These are phyloP conservation scores for Listrodromus nycthemerus DNA, from an alignment of 2,888 invertebrate genomes.

Conservation along the genomic window DNA sequence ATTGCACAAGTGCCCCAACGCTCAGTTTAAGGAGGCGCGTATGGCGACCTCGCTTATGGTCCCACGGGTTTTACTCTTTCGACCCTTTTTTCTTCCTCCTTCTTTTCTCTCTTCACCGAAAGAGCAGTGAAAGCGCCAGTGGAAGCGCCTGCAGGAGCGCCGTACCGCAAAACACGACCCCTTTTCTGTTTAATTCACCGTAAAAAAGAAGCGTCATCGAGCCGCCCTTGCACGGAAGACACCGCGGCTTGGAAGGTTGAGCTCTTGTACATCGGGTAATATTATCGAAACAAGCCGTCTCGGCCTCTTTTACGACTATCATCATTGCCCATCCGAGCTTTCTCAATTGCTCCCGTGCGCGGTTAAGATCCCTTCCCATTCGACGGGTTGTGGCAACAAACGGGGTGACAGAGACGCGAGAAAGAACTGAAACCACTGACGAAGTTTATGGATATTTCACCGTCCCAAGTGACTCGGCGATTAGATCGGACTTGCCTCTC, in stretches of 20 bases:
- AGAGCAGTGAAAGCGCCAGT: background rate
- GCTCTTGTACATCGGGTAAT: conserved; percentile 57
- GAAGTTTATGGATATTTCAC: conserved; percentile 42
- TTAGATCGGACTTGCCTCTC: conserved; percentile 42
- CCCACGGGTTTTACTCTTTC: conserved; percentile 32
- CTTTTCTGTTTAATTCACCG: conserved; percentile 74
- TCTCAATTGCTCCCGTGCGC: conserved; percentile 26
- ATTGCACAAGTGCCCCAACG: conserved; percentile 73
- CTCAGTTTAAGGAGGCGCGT: conserved; percentile 69
- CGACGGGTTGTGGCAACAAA: background rate
- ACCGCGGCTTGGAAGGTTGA: conserved; percentile 13
- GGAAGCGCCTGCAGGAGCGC: conserved; percentile 34
- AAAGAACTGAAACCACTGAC: background rate
- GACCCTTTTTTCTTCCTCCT: background rate
- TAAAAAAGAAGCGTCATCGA: conserved; percentile 67
- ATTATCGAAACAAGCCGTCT: conserved; percentile 55
- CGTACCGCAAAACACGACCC: conserved; percentile 51
- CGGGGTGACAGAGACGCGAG: background rate
- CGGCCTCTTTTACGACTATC: conserved; percentile 60
- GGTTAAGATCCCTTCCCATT: conserved; percentile 2
- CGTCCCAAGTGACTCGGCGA: conserved; percentile 19
- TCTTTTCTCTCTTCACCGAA: background rate
- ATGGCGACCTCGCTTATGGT: conserved; percentile 58
- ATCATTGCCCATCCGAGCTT: conserved; percentile 50
- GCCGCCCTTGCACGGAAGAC: conserved; percentile 1